Evolutionary conservation across 2,797 vertebrate genomes (phyloP).

Genomic region (Enteromius trimaculatus): DNA sequence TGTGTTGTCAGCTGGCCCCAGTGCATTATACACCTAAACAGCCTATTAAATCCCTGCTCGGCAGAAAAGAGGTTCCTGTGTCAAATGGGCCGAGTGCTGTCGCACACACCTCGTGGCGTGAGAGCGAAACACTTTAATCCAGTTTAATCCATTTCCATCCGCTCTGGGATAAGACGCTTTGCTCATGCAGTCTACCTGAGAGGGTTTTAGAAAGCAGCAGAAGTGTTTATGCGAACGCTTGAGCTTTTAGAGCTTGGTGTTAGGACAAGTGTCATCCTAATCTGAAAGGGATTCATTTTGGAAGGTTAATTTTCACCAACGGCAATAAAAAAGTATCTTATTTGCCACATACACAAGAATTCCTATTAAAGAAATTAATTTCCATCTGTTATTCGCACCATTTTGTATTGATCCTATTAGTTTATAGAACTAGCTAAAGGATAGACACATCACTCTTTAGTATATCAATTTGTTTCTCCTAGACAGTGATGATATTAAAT

Average conservation of each 20-base stretch:
- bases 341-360: neutral
- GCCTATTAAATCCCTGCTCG: slow-evolving; percentile 71
- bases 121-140: slow-evolving; percentile 57
- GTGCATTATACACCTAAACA: slow-evolving; percentile 73
- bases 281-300: slow-evolving; percentile 44
- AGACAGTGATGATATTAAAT: neutral
- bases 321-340: slow-evolving; percentile 6
- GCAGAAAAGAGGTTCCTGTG: slow-evolving; percentile 68
- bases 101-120: slow-evolving; percentile 47
- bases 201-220: slow-evolving; percentile 38
- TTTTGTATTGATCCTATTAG: slow-evolving; percentile 7
- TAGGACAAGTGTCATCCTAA: slow-evolving; percentile 52
- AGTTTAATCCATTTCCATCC: slow-evolving; percentile 61
- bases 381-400: neutral
- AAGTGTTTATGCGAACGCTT: slow-evolving; percentile 49
- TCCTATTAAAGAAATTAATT: slow-evolving; percentile 20
- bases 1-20: slow-evolving; percentile 66
- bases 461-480: neutral
- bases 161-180: slow-evolving; percentile 58
- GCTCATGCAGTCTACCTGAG: slow-evolving; percentile 60
- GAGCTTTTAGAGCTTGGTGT: slow-evolving; percentile 33
- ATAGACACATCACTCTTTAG: neutral
- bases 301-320: slow-evolving; percentile 45
- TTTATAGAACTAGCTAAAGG: neutral
- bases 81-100: slow-evolving; percentile 70